A percentile compares a stretch with the other conserved stretches of the same genome.
These are phyloP conservation scores for Abrostola tripartita DNA, from an alignment of 2,888 invertebrate species.

Conservation along the genomic window DNA sequence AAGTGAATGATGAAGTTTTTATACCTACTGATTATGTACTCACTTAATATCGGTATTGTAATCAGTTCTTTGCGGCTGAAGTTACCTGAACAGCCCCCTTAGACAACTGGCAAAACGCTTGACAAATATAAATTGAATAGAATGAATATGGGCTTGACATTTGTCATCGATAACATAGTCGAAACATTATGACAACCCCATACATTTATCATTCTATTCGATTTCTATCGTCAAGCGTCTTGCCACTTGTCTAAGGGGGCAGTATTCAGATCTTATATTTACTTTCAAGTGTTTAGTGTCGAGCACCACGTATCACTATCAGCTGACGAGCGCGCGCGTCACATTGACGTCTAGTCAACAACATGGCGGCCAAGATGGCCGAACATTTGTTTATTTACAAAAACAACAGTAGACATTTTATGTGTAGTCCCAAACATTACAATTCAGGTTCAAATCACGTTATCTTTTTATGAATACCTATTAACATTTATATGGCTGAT, in stretches of 20 bases:
- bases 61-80: constrained; percentile 20
- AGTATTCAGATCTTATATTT: constrained; percentile 25
- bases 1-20: constrained; percentile 40
- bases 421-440: constrained; percentile 30
- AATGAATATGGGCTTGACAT: no score
- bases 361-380: constrained; percentile 81
- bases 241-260: no score
- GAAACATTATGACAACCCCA: no score
- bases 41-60: neutral
- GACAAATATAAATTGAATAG: no score
- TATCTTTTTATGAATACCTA: neutral
- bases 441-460: constrained; percentile 28
- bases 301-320: constrained; percentile 66
- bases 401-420: constrained; percentile 60
- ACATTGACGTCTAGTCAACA: constrained; percentile 73
- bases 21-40: constrained; percentile 25
- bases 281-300: constrained; percentile 42
- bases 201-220: no score
- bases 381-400: constrained; percentile 79
- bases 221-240: no score
- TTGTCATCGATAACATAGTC: no score
- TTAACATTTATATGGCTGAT: neutral
- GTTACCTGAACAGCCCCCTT: constrained; percentile 18
- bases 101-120: no score
- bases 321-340: constrained; percentile 77